Evolutionary conservation across 2,888 invertebrate genomes (phyloP).

Genomic region (Lobophora halterata): DNA sequence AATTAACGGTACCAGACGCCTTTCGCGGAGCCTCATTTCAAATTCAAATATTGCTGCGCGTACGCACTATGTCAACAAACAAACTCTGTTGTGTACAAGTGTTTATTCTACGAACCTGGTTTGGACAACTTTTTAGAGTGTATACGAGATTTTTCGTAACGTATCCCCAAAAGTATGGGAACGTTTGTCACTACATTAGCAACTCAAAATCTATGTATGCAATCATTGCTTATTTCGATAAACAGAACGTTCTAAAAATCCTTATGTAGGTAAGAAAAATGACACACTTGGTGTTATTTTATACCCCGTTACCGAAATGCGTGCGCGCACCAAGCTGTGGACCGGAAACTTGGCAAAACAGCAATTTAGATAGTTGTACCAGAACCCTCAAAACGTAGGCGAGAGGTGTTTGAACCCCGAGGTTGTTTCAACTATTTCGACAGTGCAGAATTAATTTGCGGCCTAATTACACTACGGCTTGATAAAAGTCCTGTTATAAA

Average conservation of each 20-base stretch:
- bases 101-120: slow-evolving; percentile 26
- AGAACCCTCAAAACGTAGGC: slow-evolving; percentile 48
- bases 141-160: slow-evolving; percentile 24
- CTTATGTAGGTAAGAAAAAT: no score
- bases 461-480: slow-evolving; percentile 16
- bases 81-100: slow-evolving; percentile 37
- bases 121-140: slow-evolving; percentile 24
- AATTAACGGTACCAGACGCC: slow-evolving; percentile 66
- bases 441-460: slow-evolving; percentile 22
- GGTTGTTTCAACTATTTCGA: slow-evolving; percentile 24
- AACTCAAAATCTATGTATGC: slow-evolving; percentile 13
- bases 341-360: slow-evolving; percentile 46
- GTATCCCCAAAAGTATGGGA: slow-evolving; percentile 12
- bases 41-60: slow-evolving; percentile 58
- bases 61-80: slow-evolving; percentile 57
- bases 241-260: no score
- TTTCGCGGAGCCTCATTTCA: slow-evolving; percentile 62
- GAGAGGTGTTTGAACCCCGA: slow-evolving; percentile 51
- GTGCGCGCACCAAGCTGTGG: slow-evolving; percentile 30
- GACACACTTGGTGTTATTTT: slow-evolving; percentile 1
- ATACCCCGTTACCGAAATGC: slow-evolving; percentile 41
- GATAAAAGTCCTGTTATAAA: no score
- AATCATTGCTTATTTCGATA: slow-evolving; percentile 10
- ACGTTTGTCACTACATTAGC: slow-evolving; percentile 12
- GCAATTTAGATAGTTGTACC: slow-evolving; percentile 41